Base-by-base conservation (phyloP, 1,140 invertebrate genomes). In the Mizuhopecten yessoensis region DNA sequence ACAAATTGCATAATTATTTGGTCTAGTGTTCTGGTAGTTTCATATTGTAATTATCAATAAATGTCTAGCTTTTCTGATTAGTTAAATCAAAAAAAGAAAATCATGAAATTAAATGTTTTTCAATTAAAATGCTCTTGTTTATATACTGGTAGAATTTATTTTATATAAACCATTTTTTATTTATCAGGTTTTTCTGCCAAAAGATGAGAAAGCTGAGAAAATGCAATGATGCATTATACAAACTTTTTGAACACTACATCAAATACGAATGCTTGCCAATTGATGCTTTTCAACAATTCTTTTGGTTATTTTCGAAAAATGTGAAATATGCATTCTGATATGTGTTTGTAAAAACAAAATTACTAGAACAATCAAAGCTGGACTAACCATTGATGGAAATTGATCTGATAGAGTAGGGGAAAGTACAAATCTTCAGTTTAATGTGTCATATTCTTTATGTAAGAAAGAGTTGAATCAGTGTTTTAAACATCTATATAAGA, bases 201-300 rank as follows among this genome's bases (percentile, higher is more conserved):
- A 75, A 75, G 57, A 75, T 75, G 57, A 75, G 23, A 75, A 75
- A n/a, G n/a, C 15, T n/a, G 29, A 75, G 57, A 75, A 75, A 75
- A n/a, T 75, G n/a, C 57, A 75, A 75, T 75, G 57, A 75, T n/a
- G 23, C 23, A 75, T 75, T 75, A 75, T 29, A 75, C 57, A 45
- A 45, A 45, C 42, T 17, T 49, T 49, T 49, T n/a, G n/a, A n/a
- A n/a, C n/a, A n/a, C 45, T 17, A 49, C 20, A 20, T 23, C 45
- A 49, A 20, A 49, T 49, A 49, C 45, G 20, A 49, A 49, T 9
- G 45, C 20, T 49, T 49, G 45, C 45, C 45, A 49, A 13, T 7
- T 49, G 45, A 49, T 23, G 45, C 20, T 49, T 49, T 20, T 49
- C 5, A 49, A 49, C 11, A 49, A 49, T 49, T 13, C 20, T 13